Percentiles rank a stretch among this genome's conserved stretches.
These are phyloP conservation scores for Lordiphosa clarofinis DNA, from an alignment of 1,140 invertebrate species.

Conservation along the genomic window DNA sequence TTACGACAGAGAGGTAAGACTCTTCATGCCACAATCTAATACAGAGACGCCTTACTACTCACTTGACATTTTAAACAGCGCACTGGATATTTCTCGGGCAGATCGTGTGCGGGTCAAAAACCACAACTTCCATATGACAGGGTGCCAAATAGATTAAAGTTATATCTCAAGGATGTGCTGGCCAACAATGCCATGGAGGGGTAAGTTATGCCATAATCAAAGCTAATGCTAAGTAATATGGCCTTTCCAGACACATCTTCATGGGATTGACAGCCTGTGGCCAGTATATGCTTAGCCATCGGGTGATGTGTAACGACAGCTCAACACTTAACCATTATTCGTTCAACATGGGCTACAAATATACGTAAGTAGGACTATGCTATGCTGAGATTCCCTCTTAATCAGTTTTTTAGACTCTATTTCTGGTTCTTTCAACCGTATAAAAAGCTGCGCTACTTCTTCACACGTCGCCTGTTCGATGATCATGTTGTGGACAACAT, in stretches of 20 bases:
- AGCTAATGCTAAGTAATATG: neutral
- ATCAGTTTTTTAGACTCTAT: slow-evolving; percentile 47
- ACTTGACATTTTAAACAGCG: slow-evolving; percentile 19
- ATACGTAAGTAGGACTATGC: slow-evolving; percentile 77
- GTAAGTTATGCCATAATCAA: slow-evolving; percentile 21
- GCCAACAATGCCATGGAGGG: slow-evolving; percentile 77
- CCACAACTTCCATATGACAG: slow-evolving; percentile 81
- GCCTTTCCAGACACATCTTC: slow-evolving; percentile 86
- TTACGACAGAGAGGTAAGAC: slow-evolving; percentile 63
- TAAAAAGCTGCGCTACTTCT: slow-evolving; percentile 64
- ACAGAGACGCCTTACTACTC: too few relatives aligned
- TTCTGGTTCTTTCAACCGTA: slow-evolving; percentile 78
- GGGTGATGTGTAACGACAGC: slow-evolving; percentile 82
- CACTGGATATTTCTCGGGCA: slow-evolving; percentile 57
- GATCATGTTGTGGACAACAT: slow-evolving; percentile 82
- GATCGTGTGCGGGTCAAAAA: slow-evolving; percentile 40
- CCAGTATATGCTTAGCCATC: slow-evolving; percentile 94
- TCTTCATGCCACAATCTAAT: too few relatives aligned
- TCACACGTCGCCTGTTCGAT: slow-evolving; percentile 81
- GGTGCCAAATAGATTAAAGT: slow-evolving; percentile 83
- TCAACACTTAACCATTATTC: slow-evolving; percentile 64
- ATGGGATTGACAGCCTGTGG: slow-evolving; percentile 96
- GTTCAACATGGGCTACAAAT: slow-evolving; percentile 77
- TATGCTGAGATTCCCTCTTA: too few relatives aligned
- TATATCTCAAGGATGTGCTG: slow-evolving; percentile 83